Evolutionary conservation across 1,140 invertebrate species (phyloP), one percentile per base, ranked within the genome.

Genomic region (Anoplophora glabripennis): DNA sequence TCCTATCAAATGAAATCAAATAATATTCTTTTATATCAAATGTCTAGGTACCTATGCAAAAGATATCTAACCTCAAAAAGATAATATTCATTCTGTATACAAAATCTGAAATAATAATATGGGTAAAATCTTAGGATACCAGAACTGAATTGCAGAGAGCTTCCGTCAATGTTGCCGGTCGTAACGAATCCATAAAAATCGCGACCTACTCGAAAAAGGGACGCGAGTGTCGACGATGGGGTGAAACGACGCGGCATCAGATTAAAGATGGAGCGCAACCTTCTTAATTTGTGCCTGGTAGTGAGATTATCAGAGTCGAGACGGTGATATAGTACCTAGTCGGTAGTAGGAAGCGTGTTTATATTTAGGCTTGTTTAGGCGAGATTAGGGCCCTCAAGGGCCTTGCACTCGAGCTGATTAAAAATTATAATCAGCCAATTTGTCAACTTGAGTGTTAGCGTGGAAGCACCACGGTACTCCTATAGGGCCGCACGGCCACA

Each of bases 401-500:
- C 21, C 21, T 28, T 28, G 21, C 21, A 3, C 21, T 28, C 21
- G 48, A 36, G 45, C 28, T 53, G 36, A 65, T 65, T 65, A 65
- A 58, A 65, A 65, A 65, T 65, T 59, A 62, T 63, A 65, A 65
- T 65, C 61, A 65, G 53, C 55, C 60, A 65, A 63, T 65, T 65
- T 65, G 64, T 65, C 64, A 65, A 63, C 40, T 59, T 45, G 44
- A 65, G 59, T 65, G 59, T 59, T 62, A 47, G 46, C 33, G 38
- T 53, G 53, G 48, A 41, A 48, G 28, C 48, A 51, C 47, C 46
- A 57, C 53, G 59, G 33, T 34, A n/a, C 14, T 35, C 18, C 15
- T 12, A n/a, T n/a, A 17, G 49, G 49, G 49, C 49, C 35, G 18
- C 49, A 37, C 14, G 18, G 60, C n/a, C 52, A 51, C 57, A 52